phyloP scores from a whole-genome alignment of 1,140 invertebrate genomes.

The Nomia melanderi region DNA sequence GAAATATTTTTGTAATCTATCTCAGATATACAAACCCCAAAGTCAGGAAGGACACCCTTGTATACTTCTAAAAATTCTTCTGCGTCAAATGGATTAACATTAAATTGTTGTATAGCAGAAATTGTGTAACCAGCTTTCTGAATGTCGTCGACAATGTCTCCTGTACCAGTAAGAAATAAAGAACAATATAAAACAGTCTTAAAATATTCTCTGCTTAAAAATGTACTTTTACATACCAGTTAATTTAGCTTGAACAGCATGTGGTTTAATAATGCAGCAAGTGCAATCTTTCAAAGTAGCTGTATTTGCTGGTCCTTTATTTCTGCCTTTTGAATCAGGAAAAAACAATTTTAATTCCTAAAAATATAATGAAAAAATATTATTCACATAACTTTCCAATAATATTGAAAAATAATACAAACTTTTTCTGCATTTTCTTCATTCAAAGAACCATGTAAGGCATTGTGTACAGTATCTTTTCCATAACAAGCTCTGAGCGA shows the following conservation, averaged over 20 bases:
- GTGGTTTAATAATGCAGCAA: slow-evolving; percentile 95
- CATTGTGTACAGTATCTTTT: slow-evolving; percentile 86
- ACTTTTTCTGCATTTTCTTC: slow-evolving; percentile 81
- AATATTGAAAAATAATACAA: slow-evolving; percentile 26
- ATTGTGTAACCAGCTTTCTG: slow-evolving; percentile 88
- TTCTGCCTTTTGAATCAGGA: slow-evolving; percentile 77
- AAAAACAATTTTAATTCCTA: slow-evolving; percentile 88
- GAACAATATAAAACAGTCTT: background rate
- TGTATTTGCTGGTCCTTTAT: slow-evolving; percentile 80
- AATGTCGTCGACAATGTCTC: slow-evolving; percentile 88
- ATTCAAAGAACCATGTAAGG: slow-evolving; percentile 86
- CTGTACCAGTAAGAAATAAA: slow-evolving; percentile 77
- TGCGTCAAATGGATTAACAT: slow-evolving; percentile 89
- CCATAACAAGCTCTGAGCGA: slow-evolving; percentile 88
- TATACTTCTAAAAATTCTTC: slow-evolving; percentile 97
- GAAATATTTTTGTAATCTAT: background rate
- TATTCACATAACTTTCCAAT: background rate
- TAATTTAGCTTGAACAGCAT: slow-evolving; percentile 87
- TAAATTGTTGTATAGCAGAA: slow-evolving; percentile 89
- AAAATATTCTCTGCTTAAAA: slow-evolving; percentile 14
- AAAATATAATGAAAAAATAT: background rate
- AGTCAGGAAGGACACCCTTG: slow-evolving; percentile 93
- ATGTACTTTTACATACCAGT: slow-evolving; percentile 67
- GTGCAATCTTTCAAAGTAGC: slow-evolving; percentile 87
- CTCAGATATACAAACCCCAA: slow-evolving; percentile 82